Evolutionary conservation across 2,797 vertebrate genomes (phyloP).

Genomic region (Ceryle rudis): DNA sequence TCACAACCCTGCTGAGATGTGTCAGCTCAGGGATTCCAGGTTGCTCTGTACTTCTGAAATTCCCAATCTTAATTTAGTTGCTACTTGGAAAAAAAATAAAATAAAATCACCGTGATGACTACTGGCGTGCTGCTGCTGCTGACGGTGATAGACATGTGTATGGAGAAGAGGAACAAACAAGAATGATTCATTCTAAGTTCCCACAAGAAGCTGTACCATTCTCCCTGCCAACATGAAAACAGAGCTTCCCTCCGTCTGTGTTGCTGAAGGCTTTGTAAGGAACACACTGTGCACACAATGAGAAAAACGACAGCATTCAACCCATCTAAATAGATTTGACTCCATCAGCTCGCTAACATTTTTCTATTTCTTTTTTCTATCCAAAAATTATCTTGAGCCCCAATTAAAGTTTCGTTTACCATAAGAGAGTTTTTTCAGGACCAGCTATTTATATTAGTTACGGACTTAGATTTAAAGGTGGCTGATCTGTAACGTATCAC

Average conservation of each 20-base stretch:
- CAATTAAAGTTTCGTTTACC: neutral
- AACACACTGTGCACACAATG: neutral
- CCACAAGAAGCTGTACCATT: conserved; percentile 19
- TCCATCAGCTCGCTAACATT: neutral
- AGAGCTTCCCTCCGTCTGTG: conserved; percentile 33
- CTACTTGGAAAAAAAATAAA: neutral
- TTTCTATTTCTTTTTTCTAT: neutral
- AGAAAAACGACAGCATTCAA: neutral
- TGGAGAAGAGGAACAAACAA: conserved; percentile 15
- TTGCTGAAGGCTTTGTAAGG: neutral
- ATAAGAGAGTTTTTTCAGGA: neutral
- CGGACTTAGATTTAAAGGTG: neutral
- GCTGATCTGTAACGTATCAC: neutral
- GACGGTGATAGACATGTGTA: neutral
- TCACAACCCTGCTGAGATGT: neutral
- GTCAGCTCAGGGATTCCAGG: conserved; percentile 14
- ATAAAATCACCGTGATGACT: neutral
- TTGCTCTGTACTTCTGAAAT: neutral
- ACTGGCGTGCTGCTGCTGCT: neutral
- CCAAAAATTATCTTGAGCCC: neutral
- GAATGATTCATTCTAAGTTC: conserved; percentile 32
- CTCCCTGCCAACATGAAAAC: conserved; percentile 12
- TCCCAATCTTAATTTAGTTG: conserved; percentile 21
- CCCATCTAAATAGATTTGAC: neutral
- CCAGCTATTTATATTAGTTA: neutral